Evolutionary conservation across 2,888 invertebrate genomes (phyloP), one percentile per base, ranked within the genome.

Genomic region (Diadromus collaris): DNA sequence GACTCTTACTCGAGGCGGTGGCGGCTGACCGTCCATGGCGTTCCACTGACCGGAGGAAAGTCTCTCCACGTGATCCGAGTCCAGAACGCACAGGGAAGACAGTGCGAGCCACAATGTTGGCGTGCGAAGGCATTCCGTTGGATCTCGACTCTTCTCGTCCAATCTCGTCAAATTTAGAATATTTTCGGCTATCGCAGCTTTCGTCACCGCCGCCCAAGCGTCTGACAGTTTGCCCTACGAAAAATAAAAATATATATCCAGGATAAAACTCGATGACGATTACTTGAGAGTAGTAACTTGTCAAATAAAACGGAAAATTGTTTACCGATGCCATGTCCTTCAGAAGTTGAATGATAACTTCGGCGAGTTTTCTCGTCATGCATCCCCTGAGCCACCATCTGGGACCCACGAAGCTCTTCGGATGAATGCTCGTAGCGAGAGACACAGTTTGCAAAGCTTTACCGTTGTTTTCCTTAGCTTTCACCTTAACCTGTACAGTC

Each of bases 21-120:
- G 91, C 81, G 92, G 91, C 87, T 92, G 92, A 56, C 93, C 93
- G 83, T 93, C 92, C 51, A 93, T 91, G 85, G 95, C 94, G 84
- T 94, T 94, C 95, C 96, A 96, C 85, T 96, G 96, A 0, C 95
- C 96, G 32, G 95, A 95, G 0, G 95, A 95, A 72, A 96, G 90
- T 78, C 95, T 91, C 84, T 98, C 97, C 0, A 97, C 96, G 88
- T 98, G 97, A 80, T 97, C 96, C 73, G 96, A 95, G 86, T 98
- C 97, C 82, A 99, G 93, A 3, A 98, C 97, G 90, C 98, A 98
- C 16, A 99, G 93, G 1, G 99, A 97, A 0, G 98, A 97, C 68
- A 99, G 91, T 0, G 98, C 96, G 84, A 98, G 91, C 99, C 99
- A 99, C 69, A 98, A 92, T 0, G 96, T 95, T 1, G 98, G 96